Evolutionary conservation across 2,113 vertebrate genomes (phyloP).

Genomic region (Oryzias melastigma): DNA sequence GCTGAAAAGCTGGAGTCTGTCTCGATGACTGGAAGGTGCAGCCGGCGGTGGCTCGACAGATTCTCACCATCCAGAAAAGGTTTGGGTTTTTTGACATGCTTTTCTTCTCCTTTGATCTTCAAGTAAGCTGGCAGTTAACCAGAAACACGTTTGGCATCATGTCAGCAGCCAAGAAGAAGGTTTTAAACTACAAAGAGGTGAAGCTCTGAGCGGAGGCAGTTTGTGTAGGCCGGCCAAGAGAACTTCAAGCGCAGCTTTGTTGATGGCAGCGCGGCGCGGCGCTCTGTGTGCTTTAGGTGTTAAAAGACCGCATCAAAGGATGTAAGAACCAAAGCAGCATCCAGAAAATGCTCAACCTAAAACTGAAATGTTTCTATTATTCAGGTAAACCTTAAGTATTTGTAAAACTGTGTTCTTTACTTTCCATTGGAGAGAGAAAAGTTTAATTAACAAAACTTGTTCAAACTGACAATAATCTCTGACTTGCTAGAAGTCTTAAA

Average conservation of each 20-base stretch:
- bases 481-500: no score
- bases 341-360: background rate
- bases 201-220: constrained; percentile 10
- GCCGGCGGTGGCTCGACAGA: constrained; percentile 92
- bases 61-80: constrained; percentile 95
- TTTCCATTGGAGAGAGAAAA: no score
- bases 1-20: constrained; percentile 91
- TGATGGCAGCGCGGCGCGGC: constrained; percentile 3
- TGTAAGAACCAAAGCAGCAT: background rate
- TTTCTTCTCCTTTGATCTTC: constrained; percentile 18
- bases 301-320: background rate
- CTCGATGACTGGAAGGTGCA: constrained; percentile 95
- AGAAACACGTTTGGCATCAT: constrained; percentile 4
- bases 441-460: no score
- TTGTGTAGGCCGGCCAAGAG: constrained; percentile 27
- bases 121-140: constrained; percentile 13
- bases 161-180: constrained; percentile 1
- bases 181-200: constrained; percentile 26
- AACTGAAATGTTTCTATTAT: constrained; percentile 5
- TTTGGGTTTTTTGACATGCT: constrained; percentile 13
- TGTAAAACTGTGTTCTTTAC: background rate
- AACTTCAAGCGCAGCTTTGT: constrained; percentile 34
- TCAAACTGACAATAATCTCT: no score
- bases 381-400: constrained; percentile 2
- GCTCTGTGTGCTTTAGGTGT: background rate